Percentiles rank a stretch among this genome's conserved stretches.
phyloP scores from a whole-genome alignment of 2,888 invertebrate species.

The Dryadula phaetusa region DNA sequence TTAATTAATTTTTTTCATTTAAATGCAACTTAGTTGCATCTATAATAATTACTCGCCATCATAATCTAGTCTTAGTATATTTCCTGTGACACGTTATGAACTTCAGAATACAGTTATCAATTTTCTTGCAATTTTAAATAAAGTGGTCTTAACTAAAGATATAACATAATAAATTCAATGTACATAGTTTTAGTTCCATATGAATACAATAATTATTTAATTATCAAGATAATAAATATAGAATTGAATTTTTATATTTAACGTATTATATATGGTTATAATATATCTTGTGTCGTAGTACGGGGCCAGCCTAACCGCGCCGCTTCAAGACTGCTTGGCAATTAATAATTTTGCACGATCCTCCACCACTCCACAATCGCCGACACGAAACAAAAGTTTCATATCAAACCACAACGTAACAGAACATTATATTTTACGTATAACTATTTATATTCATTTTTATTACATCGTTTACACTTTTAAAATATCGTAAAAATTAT shows the following conservation, averaged over 20 bases:
- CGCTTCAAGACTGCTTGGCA: constrained; percentile 66
- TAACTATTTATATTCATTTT: constrained; percentile 20
- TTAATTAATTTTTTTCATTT: constrained; percentile 18
- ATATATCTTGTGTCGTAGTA: constrained; percentile 59
- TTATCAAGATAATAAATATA: no score
- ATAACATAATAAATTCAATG: no score
- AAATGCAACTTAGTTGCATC: constrained; percentile 29
- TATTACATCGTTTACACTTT: constrained; percentile 16
- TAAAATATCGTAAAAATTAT: constrained; percentile 11
- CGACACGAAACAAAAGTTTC: constrained; percentile 47
- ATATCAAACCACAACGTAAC: constrained; percentile 22
- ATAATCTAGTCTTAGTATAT: constrained; percentile 7
- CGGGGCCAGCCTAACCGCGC: constrained; percentile 54
- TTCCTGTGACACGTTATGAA: constrained; percentile 26
- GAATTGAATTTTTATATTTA: no score
- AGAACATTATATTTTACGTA: constrained; percentile 23
- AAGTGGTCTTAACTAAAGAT: neutral
- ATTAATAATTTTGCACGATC: constrained; percentile 78
- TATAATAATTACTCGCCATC: neutral
- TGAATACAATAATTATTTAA: no score
- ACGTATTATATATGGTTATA: constrained; percentile 46
- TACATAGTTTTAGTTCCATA: no score
- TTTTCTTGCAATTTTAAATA: constrained; percentile 7
- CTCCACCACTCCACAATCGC: constrained; percentile 58
- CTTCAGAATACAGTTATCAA: constrained; percentile 6